Evolutionary conservation across 2,113 vertebrate species (phyloP).

Genomic region (Monarcha castaneiventris): DNA sequence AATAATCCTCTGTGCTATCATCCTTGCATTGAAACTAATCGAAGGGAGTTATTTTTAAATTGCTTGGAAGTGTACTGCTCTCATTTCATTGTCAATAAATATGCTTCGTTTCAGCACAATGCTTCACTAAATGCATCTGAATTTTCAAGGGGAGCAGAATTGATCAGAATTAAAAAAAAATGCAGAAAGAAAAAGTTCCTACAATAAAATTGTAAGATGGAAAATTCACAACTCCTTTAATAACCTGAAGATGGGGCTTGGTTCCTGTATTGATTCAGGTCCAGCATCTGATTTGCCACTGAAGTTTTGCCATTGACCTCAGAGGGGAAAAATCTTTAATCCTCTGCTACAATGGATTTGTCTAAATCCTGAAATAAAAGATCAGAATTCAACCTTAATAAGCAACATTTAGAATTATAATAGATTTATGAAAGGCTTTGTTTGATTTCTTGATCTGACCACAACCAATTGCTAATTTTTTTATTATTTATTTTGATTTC

Average conservation of each 20-base stretch:
- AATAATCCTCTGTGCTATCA: slow-evolving; percentile 51
- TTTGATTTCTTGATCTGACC: background rate
- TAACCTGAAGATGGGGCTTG: background rate
- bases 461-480: background rate
- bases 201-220: background rate
- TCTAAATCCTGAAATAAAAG: background rate
- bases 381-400: background rate
- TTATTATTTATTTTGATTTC: background rate
- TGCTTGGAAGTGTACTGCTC: slow-evolving; percentile 64
- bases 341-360: background rate
- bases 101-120: slow-evolving; percentile 52
- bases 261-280: background rate
- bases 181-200: background rate
- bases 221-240: slow-evolving; percentile 8
- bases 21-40: slow-evolving; percentile 53
- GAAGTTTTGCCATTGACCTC: background rate
- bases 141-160: background rate
- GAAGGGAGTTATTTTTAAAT: slow-evolving; percentile 72
- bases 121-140: slow-evolving; percentile 46
- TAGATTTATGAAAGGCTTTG: background rate
- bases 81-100: slow-evolving; percentile 70
- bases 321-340: background rate
- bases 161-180: background rate
- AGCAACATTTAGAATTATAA: background rate
- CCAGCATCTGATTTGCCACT: background rate